A percentile compares a stretch with the other conserved stretches of the same genome.
phyloP scores from a whole-genome alignment of 2,113 vertebrate species.

The Prietella phreatophila region DNA sequence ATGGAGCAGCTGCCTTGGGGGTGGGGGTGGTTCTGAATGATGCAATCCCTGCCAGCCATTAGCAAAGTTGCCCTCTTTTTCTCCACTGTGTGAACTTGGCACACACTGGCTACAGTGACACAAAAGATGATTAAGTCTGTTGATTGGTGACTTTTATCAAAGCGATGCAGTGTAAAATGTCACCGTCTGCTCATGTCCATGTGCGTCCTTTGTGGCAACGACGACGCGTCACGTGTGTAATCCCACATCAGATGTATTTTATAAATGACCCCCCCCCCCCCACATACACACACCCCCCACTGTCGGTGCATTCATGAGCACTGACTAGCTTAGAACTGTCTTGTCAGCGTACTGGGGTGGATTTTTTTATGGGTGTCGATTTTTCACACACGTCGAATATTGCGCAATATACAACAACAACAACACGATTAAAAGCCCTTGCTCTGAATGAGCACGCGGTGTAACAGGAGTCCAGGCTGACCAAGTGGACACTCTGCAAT shows the following conservation, averaged over 20 bases:
- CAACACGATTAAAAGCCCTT: background rate
- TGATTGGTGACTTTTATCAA: conserved; percentile 43
- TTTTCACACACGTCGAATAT: background rate
- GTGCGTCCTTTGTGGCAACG: conserved; percentile 1
- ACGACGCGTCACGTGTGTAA: conserved; percentile 5
- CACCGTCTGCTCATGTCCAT: conserved; percentile 38
- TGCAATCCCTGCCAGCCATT: conserved; percentile 62
- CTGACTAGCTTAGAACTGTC: background rate
- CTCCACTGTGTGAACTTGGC: conserved; percentile 54
- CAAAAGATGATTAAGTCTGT: conserved; percentile 45
- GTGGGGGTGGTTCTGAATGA: conserved; percentile 52
- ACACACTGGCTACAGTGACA: conserved; percentile 43
- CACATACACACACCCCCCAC: background rate
- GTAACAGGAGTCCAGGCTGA: background rate
- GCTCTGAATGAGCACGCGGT: background rate
- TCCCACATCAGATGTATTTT: background rate
- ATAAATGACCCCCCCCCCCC: conserved; percentile 10
- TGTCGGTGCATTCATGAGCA: background rate
- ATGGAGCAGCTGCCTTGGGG: conserved; percentile 50
- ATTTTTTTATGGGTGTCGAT: background rate
- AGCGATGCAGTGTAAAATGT: conserved; percentile 40
- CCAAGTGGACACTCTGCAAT: background rate
- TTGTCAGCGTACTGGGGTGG: background rate
- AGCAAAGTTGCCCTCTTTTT: conserved; percentile 52
- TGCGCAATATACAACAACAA: background rate